phyloP scores from a whole-genome alignment of 2,797 vertebrate genomes.

The Botia almorhae region DNA sequence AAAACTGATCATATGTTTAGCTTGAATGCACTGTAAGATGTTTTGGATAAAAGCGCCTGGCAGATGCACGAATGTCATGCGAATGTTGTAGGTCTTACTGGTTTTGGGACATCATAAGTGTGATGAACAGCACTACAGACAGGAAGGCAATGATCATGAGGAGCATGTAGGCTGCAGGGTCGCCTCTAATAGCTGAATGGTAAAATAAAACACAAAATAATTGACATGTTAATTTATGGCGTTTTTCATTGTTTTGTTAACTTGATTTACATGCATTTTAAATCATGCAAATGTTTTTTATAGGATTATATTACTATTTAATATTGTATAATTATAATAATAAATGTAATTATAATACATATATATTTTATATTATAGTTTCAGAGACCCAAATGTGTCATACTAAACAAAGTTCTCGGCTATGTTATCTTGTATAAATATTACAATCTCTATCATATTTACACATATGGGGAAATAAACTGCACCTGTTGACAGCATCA shows the following conservation, averaged over 20 bases:
- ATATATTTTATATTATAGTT: not conserved
- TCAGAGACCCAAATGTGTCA: not conserved
- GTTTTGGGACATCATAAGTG: conserved; percentile 85
- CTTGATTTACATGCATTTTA: not conserved
- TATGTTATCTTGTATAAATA: not conserved
- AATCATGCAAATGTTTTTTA: not conserved
- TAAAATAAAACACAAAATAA: not conserved
- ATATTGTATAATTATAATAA: too few species aligned
- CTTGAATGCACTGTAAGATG: too few species aligned
- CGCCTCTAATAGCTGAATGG: conserved; percentile 74
- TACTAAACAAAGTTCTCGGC: not conserved
- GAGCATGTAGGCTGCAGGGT: conserved; percentile 79
- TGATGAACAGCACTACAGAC: conserved; percentile 83
- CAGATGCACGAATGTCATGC: not conserved
- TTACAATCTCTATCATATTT: not conserved
- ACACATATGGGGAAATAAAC: not conserved
- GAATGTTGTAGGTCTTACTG: conserved; percentile 77
- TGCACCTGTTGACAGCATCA: too few species aligned
- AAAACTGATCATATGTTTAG: too few species aligned
- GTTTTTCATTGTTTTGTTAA: not conserved
- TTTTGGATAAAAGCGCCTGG: too few species aligned
- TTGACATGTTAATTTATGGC: not conserved
- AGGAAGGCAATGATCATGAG: conserved; percentile 85
- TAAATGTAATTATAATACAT: not conserved
- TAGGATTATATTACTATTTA: not conserved